Conservation (phyloP, 2,888 invertebrate species). For the Gerris lacustris region DNA sequence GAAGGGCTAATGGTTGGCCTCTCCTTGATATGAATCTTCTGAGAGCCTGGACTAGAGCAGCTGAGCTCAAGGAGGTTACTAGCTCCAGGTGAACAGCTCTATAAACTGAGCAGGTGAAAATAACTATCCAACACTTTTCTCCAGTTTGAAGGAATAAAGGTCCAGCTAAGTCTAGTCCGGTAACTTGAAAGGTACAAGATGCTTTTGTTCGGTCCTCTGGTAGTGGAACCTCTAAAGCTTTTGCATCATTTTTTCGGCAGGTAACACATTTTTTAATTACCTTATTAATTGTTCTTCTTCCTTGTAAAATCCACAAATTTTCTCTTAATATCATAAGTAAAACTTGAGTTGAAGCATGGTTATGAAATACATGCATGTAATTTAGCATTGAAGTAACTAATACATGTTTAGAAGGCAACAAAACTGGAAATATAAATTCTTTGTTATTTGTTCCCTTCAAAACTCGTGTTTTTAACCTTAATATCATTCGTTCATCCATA, state of each 20-base stretch:
- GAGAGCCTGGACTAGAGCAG: constrained; percentile 29
- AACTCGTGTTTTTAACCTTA: constrained; percentile 13
- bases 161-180: constrained; percentile 32
- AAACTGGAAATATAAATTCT: too few relatives aligned
- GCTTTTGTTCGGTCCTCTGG: constrained; percentile 24
- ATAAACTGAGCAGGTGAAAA: constrained; percentile 34
- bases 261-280: constrained; percentile 12
- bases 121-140: constrained; percentile 28
- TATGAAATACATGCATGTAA: constrained; percentile 8
- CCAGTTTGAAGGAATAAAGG: constrained; percentile 29
- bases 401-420: constrained; percentile 7
- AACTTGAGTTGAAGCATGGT: constrained; percentile 10
- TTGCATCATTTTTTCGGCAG: constrained; percentile 4
- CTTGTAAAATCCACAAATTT: constrained; percentile 13
- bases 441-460: constrained; percentile 12
- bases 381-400: constrained; percentile 5
- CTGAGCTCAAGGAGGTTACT: constrained; percentile 27
- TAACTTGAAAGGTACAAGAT: constrained; percentile 25
- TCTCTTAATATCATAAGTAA: constrained; percentile 15
- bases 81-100: constrained; percentile 34
- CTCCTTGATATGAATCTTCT: constrained; percentile 29
- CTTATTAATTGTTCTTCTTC: constrained; percentile 12
- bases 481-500: constrained; percentile 4
- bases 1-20: constrained; percentile 26
- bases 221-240: constrained; percentile 15